These are phyloP conservation scores for Aphelenchoides besseyi DNA, from an alignment of 1,140 invertebrate species.

Conservation along the genomic window DNA sequence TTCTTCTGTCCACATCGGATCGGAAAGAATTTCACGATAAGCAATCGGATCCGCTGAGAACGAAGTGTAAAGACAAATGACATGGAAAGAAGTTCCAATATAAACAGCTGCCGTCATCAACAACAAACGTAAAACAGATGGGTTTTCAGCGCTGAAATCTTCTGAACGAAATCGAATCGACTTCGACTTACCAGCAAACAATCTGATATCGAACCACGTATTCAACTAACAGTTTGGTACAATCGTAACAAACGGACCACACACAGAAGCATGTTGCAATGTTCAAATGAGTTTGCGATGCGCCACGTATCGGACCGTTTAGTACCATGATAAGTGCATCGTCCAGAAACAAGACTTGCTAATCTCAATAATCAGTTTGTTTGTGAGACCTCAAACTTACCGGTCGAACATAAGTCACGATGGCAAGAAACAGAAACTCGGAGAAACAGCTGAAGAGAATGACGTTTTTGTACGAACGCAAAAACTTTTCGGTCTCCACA, in stretches of 20 bases:
- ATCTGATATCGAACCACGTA: neutral
- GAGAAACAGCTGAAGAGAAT: neutral
- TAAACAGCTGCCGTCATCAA: neutral
- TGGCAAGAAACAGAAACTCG: neutral
- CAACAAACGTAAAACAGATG: neutral
- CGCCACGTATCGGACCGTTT: neutral
- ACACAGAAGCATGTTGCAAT: neutral
- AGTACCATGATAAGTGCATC: neutral
- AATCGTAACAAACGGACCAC: slow-evolving; percentile 1
- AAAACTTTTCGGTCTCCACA: neutral
- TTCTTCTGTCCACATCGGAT: neutral
- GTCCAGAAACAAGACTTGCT: neutral
- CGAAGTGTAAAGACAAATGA: neutral
- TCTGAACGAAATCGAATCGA: too few relatives aligned
- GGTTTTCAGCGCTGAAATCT: too few relatives aligned
- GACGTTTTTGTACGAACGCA: neutral
- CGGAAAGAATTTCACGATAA: too few relatives aligned
- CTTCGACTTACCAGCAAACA: neutral
- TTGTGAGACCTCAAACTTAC: too few relatives aligned
- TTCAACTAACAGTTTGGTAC: neutral
- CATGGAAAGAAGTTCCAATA: neutral
- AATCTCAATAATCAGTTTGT: too few relatives aligned
- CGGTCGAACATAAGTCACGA: neutral
- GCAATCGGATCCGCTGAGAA: too few relatives aligned
- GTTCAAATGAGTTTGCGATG: neutral